Evolutionary conservation across 2,888 invertebrate genomes (phyloP).

Genomic region (Polymixis flavicincta): DNA sequence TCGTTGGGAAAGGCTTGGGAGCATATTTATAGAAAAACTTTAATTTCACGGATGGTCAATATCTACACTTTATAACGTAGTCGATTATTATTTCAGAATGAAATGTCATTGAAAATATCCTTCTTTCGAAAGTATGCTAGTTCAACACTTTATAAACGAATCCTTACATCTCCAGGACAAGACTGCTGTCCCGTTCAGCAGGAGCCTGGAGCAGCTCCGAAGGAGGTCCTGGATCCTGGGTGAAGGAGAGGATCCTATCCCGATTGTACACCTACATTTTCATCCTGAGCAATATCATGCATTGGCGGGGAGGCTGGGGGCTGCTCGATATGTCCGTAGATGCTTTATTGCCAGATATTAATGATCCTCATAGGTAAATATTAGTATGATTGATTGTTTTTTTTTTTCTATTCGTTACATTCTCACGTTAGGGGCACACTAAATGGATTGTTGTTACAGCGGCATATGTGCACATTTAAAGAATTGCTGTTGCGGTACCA

Average conservation of each 20-base stretch:
- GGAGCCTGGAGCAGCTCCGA: slow-evolving; percentile 76
- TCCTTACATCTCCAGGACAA: slow-evolving; percentile 70
- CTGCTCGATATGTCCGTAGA: slow-evolving; percentile 92
- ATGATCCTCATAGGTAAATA: slow-evolving; percentile 79
- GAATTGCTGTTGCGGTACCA: neutral
- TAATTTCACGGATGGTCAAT: no score
- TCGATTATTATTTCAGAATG: neutral
- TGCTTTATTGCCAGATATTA: slow-evolving; percentile 80
- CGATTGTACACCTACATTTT: slow-evolving; percentile 94
- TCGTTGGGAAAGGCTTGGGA: no score
- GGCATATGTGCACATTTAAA: neutral
- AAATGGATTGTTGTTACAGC: neutral
- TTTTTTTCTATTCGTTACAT: neutral
- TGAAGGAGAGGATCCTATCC: slow-evolving; percentile 87
- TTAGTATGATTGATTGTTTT: neutral
- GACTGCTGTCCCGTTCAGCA: slow-evolving; percentile 78
- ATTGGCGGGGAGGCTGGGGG: slow-evolving; percentile 97
- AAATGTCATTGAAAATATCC: neutral
- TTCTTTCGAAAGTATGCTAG: neutral
- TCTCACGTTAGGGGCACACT: neutral
- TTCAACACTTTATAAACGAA: neutral
- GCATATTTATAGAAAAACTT: no score
- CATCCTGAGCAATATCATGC: slow-evolving; percentile 95
- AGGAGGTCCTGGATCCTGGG: slow-evolving; percentile 77
- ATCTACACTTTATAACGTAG: neutral